These are phyloP conservation scores for Dendrolimus punctatus DNA, from an alignment of 1,140 invertebrate genomes.

Conservation along the genomic window DNA sequence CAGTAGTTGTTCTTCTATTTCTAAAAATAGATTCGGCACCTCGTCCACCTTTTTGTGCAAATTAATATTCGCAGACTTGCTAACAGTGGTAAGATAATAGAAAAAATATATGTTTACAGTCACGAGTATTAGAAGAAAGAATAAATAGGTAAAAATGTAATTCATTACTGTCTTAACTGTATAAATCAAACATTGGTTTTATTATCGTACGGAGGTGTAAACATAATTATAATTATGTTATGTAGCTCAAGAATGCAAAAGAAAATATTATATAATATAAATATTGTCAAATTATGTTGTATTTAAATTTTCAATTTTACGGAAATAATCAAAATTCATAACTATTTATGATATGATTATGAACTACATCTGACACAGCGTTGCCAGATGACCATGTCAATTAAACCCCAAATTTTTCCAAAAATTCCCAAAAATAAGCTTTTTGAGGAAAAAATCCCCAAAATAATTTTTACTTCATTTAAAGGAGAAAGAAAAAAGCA, in stretches of 20 bases:
- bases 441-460: no score
- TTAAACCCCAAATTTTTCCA: no score
- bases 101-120: slow-evolving; percentile 59
- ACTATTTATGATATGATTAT: no score
- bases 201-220: neutral
- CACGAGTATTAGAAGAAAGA: slow-evolving; percentile 52
- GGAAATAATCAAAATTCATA: no score
- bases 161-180: slow-evolving; percentile 50
- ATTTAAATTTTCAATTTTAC: no score
- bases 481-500: neutral
- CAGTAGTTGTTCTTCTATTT: slow-evolving; percentile 51
- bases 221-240: neutral
- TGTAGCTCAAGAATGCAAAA: no score
- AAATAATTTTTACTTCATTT: no score
- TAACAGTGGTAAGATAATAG: slow-evolving; percentile 42
- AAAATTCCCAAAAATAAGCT: no score
- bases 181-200: neutral
- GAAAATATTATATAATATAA: no score
- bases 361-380: no score
- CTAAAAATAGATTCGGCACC: slow-evolving; percentile 39
- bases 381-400: no score
- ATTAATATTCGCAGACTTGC: slow-evolving; percentile 30
- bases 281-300: no score
- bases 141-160: slow-evolving; percentile 54
- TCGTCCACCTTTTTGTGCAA: slow-evolving; percentile 38